A percentile compares a stretch with the other conserved stretches of the same genome.
These are phyloP conservation scores for Epinotia ramella DNA, from an alignment of 2,888 invertebrate species.

Conservation along the genomic window DNA sequence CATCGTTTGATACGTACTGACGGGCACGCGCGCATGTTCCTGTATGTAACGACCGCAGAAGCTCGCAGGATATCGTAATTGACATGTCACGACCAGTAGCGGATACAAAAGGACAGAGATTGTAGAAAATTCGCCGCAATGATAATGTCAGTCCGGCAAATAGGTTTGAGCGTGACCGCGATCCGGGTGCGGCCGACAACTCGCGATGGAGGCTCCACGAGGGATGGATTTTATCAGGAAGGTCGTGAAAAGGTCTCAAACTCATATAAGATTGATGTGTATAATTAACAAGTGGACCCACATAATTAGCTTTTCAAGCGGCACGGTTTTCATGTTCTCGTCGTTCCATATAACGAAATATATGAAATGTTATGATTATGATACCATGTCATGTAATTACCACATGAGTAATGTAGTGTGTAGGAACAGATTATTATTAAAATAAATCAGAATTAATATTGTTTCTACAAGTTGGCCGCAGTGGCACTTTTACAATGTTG, in stretches of 20 bases:
- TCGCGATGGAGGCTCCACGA: slow-evolving; percentile 61
- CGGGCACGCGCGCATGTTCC: slow-evolving; percentile 4
- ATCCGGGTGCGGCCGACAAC: slow-evolving; percentile 61
- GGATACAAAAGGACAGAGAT: slow-evolving; percentile 80
- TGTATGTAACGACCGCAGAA: slow-evolving; percentile 39
- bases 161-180: slow-evolving; percentile 66
- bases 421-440: too few species aligned
- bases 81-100: slow-evolving; percentile 81
- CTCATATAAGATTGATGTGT: slow-evolving; percentile 27
- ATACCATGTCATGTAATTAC: too few species aligned
- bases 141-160: slow-evolving; percentile 79
- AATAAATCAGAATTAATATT: too few species aligned
- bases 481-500: too few species aligned
- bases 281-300: slow-evolving; percentile 31
- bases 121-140: slow-evolving; percentile 77
- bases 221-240: slow-evolving; percentile 55
- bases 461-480: too few species aligned
- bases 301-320: slow-evolving; percentile 10
- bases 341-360: neutral
- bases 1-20: slow-evolving; percentile 23
- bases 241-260: slow-evolving; percentile 45
- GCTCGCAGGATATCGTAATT: slow-evolving; percentile 76
- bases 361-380: neutral
- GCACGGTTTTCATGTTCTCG: neutral
- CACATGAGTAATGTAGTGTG: too few species aligned